Conservation (phyloP, 1,140 invertebrate species). For the Drosophila watanabei region DNA sequence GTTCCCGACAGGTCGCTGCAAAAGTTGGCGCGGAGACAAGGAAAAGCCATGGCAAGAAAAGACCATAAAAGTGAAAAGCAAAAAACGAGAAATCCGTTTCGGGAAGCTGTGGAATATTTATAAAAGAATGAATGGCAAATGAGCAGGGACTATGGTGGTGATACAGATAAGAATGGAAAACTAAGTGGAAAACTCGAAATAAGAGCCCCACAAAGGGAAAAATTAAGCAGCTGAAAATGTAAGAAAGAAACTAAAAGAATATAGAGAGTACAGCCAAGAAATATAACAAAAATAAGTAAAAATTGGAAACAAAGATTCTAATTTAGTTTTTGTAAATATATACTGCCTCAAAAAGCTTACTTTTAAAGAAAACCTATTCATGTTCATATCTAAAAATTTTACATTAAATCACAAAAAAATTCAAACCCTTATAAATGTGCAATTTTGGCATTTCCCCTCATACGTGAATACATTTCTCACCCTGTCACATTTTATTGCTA, state of each 20-base stretch:
- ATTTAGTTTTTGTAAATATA: neutral
- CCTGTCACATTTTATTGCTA: conserved; percentile 34
- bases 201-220: neutral
- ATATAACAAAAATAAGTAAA: neutral
- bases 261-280: neutral
- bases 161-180: conserved; percentile 32
- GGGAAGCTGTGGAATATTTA: conserved; percentile 39
- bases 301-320: no score
- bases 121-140: conserved; percentile 46
- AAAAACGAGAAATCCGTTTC: conserved; percentile 33
- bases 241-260: neutral
- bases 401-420: neutral
- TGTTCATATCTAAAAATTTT: neutral
- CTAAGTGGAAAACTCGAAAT: conserved; percentile 25
- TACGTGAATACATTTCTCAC: conserved; percentile 31
- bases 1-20: conserved; percentile 14
- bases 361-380: neutral
- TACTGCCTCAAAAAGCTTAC: fast-evolving
- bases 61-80: conserved; percentile 39
- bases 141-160: conserved; percentile 14
- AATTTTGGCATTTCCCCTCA: conserved; percentile 14
- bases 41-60: conserved; percentile 1
- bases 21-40: neutral
- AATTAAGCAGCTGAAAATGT: neutral
- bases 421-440: conserved; percentile 4